These are phyloP conservation scores for Rambutsinella grinnellia DNA, from an alignment of 2,888 invertebrate species.

Conservation along the genomic window DNA sequence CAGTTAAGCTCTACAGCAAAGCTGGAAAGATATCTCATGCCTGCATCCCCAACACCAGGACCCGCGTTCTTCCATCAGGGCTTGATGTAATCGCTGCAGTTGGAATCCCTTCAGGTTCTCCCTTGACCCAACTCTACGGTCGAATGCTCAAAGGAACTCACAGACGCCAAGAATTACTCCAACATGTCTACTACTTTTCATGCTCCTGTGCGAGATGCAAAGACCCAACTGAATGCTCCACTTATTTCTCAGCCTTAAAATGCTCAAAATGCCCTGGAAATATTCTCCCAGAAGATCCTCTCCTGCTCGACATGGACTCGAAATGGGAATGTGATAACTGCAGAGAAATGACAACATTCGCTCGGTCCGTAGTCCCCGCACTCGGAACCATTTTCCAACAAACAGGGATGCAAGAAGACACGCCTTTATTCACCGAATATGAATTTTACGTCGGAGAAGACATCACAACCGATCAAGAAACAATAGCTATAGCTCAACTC, in stretches of 20 bases:
- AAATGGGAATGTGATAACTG: conserved; percentile 40
- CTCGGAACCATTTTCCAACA: conserved; percentile 18
- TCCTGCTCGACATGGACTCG: conserved; percentile 17
- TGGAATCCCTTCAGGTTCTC: conserved; percentile 31
- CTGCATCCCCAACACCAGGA: conserved; percentile 43
- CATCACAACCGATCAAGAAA: neutral
- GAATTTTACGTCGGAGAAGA: conserved; percentile 38
- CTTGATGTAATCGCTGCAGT: conserved; percentile 40
- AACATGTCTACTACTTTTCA: conserved; percentile 43
- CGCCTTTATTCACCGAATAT: conserved; percentile 29
- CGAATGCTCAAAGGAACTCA: conserved; percentile 46
- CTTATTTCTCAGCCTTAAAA: conserved; percentile 31
- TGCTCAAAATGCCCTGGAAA: conserved; percentile 39
- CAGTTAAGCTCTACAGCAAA: conserved; percentile 39
- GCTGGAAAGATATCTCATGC: conserved; percentile 47
- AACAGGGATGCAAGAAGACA: conserved; percentile 33
- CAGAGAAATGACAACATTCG: conserved; percentile 13
- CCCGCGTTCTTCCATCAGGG: conserved; percentile 20
- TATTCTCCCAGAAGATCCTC: conserved; percentile 33
- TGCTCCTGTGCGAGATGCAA: conserved; percentile 40
- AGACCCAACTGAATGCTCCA: conserved; percentile 33
- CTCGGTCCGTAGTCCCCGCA: conserved; percentile 33
- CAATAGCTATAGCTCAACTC: conserved; percentile 14
- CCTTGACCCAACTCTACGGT: conserved; percentile 44
- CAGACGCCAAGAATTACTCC: conserved; percentile 40